Evolutionary conservation across 1,140 invertebrate species (phyloP), one percentile per base, ranked within the genome.

Genomic region (Halictus rubicundus): DNA sequence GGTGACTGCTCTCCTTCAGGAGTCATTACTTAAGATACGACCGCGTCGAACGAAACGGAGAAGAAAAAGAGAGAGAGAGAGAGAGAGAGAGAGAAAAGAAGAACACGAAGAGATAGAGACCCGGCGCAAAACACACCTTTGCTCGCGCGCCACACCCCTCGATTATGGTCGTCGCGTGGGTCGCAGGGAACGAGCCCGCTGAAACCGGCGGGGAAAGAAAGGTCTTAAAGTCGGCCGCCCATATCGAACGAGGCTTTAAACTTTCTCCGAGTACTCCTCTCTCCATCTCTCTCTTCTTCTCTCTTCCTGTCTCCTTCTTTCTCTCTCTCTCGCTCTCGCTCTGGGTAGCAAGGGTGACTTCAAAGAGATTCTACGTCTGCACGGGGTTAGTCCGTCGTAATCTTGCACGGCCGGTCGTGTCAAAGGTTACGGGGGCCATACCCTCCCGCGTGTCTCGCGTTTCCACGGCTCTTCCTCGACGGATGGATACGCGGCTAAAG

Each of bases 21-120:
- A 69, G 75, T 77, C 75, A 77, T 84, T 84, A 80, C 82, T 84
- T 80, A 84, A 84, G 82, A 84, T 84, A 82, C 71, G 82, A 66
- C 74, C 82, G 77, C 46, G 77, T 68, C 57, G 81, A n/a, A 77
- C 32, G 32, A n/a, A 37, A 63, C 19, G 6, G n/a, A n/a, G 21
- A 8, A 57, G 21, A 10, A 14, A 54, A 16, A 57, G 16, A n/a
- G 25, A 23, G 3, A 59, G n/a, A 57, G 21, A 10, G 52, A 54
- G n/a, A 57, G 21, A 10, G 52, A 54, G 16, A 57, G 16, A n/a
- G 25, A 23, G 3, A 59, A 59, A 5, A 59, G 54, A 6, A 14
- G 1, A 46, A 66, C 23, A 39, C 46, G 54, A 52, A 68, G 80
- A 77, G 32, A 32, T 32, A 32, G 59, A 78, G 71, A 84, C 63